phyloP scores from a whole-genome alignment of 1,140 invertebrate species.

The Andricus grossulariae region DNA sequence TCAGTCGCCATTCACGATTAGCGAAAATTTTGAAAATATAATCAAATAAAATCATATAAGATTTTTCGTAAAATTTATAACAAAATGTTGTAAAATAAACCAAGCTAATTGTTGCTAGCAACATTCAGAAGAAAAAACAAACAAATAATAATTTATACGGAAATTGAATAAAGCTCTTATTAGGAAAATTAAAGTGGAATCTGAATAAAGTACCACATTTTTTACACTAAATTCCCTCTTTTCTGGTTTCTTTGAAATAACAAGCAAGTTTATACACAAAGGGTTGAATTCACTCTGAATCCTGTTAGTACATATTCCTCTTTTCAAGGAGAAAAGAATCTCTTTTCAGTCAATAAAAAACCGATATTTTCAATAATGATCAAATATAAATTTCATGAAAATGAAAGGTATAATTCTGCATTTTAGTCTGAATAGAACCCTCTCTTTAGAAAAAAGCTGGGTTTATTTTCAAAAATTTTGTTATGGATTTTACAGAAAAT shows the following conservation, averaged over 20 bases:
- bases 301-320: neutral
- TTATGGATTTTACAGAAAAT: too few relatives aligned
- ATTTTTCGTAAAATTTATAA: too few relatives aligned
- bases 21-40: too few relatives aligned
- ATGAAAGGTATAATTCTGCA: neutral
- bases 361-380: neutral
- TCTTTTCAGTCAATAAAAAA: neutral
- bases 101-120: too few relatives aligned
- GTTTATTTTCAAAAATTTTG: too few relatives aligned
- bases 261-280: neutral
- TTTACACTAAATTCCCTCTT: slow-evolving; percentile 5
- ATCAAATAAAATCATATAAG: too few relatives aligned
- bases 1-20: too few relatives aligned
- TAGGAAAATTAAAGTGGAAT: slow-evolving; percentile 6
- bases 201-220: slow-evolving; percentile 18
- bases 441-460: too few relatives aligned
- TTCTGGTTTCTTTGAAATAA: slow-evolving; percentile 21
- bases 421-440: too few relatives aligned
- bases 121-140: neutral
- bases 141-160: slow-evolving; percentile 12
- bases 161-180: slow-evolving; percentile 29
- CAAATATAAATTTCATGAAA: neutral
- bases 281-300: too few relatives aligned
- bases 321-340: neutral
- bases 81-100: too few relatives aligned